phyloP scores from a whole-genome alignment of 2,797 vertebrate genomes.

The Cheirogaleus major region DNA sequence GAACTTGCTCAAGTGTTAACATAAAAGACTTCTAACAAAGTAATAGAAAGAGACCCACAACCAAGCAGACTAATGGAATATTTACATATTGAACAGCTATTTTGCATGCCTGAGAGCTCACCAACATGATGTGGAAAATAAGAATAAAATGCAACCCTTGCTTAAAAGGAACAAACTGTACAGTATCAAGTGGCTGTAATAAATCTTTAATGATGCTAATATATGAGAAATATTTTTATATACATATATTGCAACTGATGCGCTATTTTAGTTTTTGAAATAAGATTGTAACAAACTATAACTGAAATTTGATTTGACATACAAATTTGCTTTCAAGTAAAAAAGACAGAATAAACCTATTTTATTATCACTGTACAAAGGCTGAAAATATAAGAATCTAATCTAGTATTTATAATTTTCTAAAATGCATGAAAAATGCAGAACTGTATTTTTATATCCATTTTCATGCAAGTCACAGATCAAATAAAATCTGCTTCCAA shows the following conservation, averaged over 20 bases:
- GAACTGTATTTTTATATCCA: neutral
- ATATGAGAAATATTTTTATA: neutral
- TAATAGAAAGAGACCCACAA: neutral
- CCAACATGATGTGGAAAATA: neutral
- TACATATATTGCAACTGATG: neutral
- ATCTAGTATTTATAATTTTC: neutral
- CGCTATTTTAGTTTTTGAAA: conserved; percentile 26
- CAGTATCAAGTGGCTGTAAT: neutral
- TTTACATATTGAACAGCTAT: neutral
- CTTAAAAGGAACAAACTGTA: neutral
- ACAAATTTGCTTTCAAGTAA: neutral
- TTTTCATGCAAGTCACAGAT: conserved; percentile 21
- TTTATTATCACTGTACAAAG: neutral
- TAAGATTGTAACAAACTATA: conserved; percentile 18
- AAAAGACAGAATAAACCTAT: neutral
- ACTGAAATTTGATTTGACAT: neutral
- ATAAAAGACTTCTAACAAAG: neutral
- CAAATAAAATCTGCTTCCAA: conserved; percentile 7
- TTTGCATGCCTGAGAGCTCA: neutral
- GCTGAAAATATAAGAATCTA: neutral
- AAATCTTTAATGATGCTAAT: neutral
- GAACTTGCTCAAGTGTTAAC: neutral
- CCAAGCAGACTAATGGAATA: too few species aligned
- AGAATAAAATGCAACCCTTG: neutral
- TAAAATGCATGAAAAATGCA: neutral